phyloP scores from a whole-genome alignment of 2,113 vertebrate genomes.

The Struthio camelus region DNA sequence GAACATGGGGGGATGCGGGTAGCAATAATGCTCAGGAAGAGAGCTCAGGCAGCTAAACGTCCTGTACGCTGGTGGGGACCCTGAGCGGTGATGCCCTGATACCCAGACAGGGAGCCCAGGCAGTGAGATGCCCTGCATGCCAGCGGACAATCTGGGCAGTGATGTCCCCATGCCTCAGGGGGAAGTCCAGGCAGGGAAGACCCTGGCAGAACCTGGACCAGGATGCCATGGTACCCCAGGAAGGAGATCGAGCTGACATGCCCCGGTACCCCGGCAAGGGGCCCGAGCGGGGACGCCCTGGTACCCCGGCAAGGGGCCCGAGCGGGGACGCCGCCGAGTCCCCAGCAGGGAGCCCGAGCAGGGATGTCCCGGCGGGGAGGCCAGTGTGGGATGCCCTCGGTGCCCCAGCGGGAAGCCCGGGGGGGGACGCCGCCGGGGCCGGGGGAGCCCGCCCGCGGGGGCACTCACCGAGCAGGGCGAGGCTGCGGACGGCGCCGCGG shows the following conservation, averaged over 20 bases:
- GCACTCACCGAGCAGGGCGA: constrained; percentile 77
- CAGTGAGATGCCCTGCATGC: neutral
- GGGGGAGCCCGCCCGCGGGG: neutral
- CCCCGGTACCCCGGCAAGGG: neutral
- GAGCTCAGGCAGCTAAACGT: fast-evolving
- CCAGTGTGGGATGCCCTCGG: neutral
- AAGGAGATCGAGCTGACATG: no score
- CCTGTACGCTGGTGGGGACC: neutral
- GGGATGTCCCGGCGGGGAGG: no score
- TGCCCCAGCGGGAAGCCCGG: no score
- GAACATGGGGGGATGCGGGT: neutral
- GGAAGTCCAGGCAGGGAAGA: neutral
- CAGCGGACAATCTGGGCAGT: neutral
- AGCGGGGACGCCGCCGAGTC: neutral
- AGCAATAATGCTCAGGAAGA: neutral
- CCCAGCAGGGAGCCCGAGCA: no score
- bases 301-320: neutral
- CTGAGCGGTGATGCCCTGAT: neutral
- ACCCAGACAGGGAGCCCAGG: neutral
- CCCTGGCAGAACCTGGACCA: neutral
- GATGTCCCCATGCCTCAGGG: no score
- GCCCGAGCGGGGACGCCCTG: no score
- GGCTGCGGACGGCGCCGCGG: constrained; percentile 69
- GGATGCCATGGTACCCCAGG: fast-evolving
- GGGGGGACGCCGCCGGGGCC: no score